A percentile compares a stretch with the other conserved stretches of the same genome.
phyloP scores from a whole-genome alignment of 2,888 invertebrate genomes.

The Heliconius aoede region DNA sequence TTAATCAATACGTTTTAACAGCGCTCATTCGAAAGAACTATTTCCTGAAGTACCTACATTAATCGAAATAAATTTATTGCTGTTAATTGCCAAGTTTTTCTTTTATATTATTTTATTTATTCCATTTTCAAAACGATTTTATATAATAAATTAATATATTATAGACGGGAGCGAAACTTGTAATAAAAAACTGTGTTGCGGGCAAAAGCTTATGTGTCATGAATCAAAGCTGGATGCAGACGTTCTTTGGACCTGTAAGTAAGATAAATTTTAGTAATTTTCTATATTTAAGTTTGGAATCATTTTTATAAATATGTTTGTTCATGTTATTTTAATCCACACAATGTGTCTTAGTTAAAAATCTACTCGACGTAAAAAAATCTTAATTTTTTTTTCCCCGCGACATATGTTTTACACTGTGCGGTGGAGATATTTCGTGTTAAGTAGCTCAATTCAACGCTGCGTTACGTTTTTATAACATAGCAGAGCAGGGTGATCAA shows the following conservation, averaged over 20 bases:
- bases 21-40: background rate
- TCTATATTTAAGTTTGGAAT: background rate
- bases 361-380: no score
- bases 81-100: background rate
- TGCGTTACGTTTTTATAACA: no score
- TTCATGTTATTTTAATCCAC: background rate
- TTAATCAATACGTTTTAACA: background rate
- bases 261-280: background rate
- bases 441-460: no score
- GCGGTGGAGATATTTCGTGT: no score
- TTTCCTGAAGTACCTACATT: background rate
- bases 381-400: no score
- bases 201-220: conserved; percentile 74
- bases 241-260: conserved; percentile 77
- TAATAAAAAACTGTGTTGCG: conserved; percentile 74
- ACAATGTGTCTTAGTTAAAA: background rate
- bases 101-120: background rate
- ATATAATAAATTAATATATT: conserved; percentile 46
- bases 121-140: background rate
- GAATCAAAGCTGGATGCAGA: conserved; percentile 79
- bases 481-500: no score
- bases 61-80: background rate
- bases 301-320: background rate
- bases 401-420: no score
- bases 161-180: conserved; percentile 68